Base-by-base conservation (phyloP, 2,113 vertebrate species). In the Apeltes quadracus region DNA sequence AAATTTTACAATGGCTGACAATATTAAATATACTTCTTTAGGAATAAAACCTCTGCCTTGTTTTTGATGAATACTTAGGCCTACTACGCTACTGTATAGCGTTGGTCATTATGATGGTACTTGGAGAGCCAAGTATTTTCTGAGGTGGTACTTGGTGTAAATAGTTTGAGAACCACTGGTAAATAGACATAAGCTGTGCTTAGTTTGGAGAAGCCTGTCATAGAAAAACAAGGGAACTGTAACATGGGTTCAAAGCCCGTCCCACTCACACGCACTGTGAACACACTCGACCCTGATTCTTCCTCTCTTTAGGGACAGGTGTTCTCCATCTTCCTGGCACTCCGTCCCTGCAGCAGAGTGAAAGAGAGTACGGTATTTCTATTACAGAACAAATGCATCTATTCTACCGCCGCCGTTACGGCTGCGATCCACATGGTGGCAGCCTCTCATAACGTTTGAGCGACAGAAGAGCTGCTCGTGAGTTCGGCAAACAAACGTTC, bases 231-330 rank as follows among this genome's bases (percentile, higher is more conserved):
- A 34, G 29, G 29, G 29, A 32, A 3, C 32, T 7, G 32, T 5
- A 5, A 34, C 32, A 34, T 32, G 32, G 32, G 6, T 34, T 34
- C 32, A 34, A 34, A 34, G 32, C 32, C 32, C 67, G 71, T 54
- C 29, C 58, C 32, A 63, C 73, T 72, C 69, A 79, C 53, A 58
- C 51, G 74, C 68, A 70, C 55, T 50, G 66, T 77, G 75, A 84
- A 73, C 78, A 77, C 68, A 77, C 69, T 55, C 53, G 34, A 18
- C 25, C 57, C 76, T 16, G 72, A 61, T 70, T 76, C 69, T 61
- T 23, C 11, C 7, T 68, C 34, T 76, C 81, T 76, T 67, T 57
- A 41, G 38, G 51, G 65, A 82, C 75, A 79, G 78, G 64, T 87
- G 81, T 72, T 82, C 58, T 61, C 55, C 44, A 70, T 83, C 48